Evolutionary conservation across 2,797 vertebrate genomes (phyloP).

Genomic region (Benthosema pterotum): DNA sequence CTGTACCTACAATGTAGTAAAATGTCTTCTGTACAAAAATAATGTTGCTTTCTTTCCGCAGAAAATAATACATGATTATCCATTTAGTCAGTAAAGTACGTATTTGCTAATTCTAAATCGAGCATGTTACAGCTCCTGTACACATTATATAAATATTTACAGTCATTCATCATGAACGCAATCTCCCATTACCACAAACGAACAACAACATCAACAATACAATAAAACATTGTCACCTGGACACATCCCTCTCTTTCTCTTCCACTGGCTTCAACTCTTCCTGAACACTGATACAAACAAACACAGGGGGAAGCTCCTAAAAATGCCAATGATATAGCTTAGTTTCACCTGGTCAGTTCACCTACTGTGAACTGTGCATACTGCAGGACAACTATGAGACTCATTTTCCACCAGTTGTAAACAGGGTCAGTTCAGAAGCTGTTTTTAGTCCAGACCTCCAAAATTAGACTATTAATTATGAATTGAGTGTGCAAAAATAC

Average conservation of each 20-base stretch:
- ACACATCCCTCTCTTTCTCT: neutral
- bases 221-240: neutral
- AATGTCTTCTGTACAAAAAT: conserved; percentile 75
- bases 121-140: conserved; percentile 74
- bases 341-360: neutral
- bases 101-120: conserved; percentile 34
- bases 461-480: too few relatives aligned
- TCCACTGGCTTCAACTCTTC: too few relatives aligned
- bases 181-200: conserved; percentile 44
- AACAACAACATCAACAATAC: conserved; percentile 6
- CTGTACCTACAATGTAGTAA: conserved; percentile 45
- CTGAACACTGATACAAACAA: too few relatives aligned
- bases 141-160: conserved; percentile 81
- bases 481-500: too few relatives aligned
- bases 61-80: conserved; percentile 51
- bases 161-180: conserved; percentile 79
- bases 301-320: neutral
- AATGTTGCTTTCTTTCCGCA: conserved; percentile 52
- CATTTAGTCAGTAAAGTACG: conserved; percentile 33
- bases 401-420: too few relatives aligned
- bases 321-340: neutral
- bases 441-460: too few relatives aligned
- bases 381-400: too few relatives aligned
- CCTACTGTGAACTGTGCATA: too few relatives aligned
- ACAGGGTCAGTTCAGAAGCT: too few relatives aligned